Conservation (phyloP, 2,888 invertebrate species). For the Drosophila mimetica region DNA sequence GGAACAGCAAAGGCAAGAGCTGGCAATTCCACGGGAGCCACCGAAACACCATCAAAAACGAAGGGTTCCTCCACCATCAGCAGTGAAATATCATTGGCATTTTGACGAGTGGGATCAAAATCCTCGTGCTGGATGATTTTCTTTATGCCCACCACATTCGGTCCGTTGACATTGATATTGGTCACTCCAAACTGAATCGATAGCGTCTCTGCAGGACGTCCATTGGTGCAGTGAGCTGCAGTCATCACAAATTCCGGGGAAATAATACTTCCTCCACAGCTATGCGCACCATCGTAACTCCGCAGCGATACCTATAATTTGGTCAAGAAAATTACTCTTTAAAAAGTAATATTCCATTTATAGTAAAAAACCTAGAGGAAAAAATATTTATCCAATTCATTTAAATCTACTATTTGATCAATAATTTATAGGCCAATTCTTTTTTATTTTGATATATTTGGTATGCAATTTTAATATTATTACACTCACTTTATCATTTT, state of each 20-base stretch:
- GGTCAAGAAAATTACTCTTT: not conserved
- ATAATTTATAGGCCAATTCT: not conserved
- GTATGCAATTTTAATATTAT: not conserved
- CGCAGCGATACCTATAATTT: conserved; percentile 68
- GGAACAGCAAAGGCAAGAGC: conserved; percentile 61
- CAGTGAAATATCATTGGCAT: conserved; percentile 84
- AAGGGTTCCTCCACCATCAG: conserved; percentile 77
- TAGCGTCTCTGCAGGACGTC: conserved; percentile 33
- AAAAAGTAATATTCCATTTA: not conserved
- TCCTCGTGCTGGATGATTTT: conserved; percentile 79
- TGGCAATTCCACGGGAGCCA: conserved; percentile 78
- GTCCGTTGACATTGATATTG: conserved; percentile 48
- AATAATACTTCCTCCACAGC: conserved; percentile 76
- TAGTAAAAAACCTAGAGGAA: no score
- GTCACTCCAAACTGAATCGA: conserved; percentile 76
- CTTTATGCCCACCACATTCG: conserved; percentile 71
- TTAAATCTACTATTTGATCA: not conserved
- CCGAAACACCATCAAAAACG: conserved; percentile 62
- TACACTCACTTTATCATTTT: not conserved
- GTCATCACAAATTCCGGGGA: conserved; percentile 71
- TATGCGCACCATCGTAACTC: conserved; percentile 62
- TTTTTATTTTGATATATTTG: not conserved
- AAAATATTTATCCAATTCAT: no score
- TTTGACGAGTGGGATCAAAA: conserved; percentile 62
- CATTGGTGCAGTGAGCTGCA: conserved; percentile 79